Evolutionary conservation across 2,888 invertebrate genomes (phyloP).

Genomic region (Leucophora obtusa): DNA sequence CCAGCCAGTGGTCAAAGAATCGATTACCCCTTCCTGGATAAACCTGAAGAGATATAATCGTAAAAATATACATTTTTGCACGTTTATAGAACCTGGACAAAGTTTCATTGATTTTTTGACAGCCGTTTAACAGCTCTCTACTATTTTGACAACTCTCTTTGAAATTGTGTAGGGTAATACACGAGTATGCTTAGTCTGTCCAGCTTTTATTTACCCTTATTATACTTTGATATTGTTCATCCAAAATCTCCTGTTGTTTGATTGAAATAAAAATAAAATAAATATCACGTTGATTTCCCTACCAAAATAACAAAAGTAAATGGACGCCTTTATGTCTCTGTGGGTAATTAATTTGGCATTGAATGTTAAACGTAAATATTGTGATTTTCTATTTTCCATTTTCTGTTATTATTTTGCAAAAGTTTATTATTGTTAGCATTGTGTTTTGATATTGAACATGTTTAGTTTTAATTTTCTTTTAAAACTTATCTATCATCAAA

Average conservation of each 20-base stretch:
- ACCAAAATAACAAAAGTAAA: conserved; percentile 13
- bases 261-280: background rate
- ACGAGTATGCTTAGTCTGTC: too few species aligned
- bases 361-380: conserved; percentile 7
- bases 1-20: too few species aligned
- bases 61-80: too few species aligned
- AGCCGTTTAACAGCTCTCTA: too few species aligned
- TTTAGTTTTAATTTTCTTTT: background rate
- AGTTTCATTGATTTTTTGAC: too few species aligned
- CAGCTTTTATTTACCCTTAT: too few species aligned
- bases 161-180: too few species aligned
- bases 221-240: background rate
- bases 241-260: conserved; percentile 24
- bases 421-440: background rate
- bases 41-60: too few species aligned
- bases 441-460: background rate
- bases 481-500: conserved; percentile 10
- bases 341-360: conserved; percentile 46
- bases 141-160: too few species aligned
- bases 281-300: conserved; percentile 4
- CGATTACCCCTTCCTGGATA: too few species aligned
- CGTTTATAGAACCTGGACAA: too few species aligned
- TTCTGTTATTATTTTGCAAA: background rate
- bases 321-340: conserved; percentile 17
- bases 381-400: background rate